A percentile compares a stretch with the other conserved stretches of the same genome.
These are phyloP conservation scores for Enteromius thamalakanensis DNA, from an alignment of 2,797 vertebrate species.

Conservation along the genomic window DNA sequence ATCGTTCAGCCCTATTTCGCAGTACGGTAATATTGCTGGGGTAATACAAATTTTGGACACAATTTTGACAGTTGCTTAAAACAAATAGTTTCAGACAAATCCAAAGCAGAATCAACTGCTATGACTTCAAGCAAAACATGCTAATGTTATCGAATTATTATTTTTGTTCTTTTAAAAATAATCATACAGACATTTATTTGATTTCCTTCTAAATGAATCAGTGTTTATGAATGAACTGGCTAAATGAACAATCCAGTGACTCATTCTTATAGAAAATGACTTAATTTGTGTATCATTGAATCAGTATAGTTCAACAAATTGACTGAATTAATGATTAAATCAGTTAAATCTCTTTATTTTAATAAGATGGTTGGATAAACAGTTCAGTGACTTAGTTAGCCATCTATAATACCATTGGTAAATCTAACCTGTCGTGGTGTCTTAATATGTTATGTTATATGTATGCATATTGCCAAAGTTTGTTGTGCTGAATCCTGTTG, in stretches of 20 bases:
- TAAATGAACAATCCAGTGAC: background rate
- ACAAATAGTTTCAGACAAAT: background rate
- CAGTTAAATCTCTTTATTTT: background rate
- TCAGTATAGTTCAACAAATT: background rate
- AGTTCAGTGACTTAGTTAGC: background rate
- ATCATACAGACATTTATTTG: background rate
- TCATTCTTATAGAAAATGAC: too few relatives aligned
- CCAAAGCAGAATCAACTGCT: background rate
- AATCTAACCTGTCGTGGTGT: conserved; percentile 58
- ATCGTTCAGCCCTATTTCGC: background rate
- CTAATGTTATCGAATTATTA: background rate
- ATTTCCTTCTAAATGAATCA: background rate
- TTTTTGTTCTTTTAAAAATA: background rate
- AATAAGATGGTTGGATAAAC: background rate
- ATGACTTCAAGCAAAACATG: background rate
- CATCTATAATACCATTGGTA: background rate
- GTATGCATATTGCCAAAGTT: background rate
- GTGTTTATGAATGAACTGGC: background rate
- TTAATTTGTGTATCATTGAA: background rate
- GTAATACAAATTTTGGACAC: background rate
- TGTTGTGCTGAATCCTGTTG: background rate
- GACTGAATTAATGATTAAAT: background rate
- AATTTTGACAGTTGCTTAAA: background rate
- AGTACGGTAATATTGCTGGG: background rate
- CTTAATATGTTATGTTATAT: background rate